Evolutionary conservation across 1,140 invertebrate species (phyloP).

Genomic region (Magallana gigas): DNA sequence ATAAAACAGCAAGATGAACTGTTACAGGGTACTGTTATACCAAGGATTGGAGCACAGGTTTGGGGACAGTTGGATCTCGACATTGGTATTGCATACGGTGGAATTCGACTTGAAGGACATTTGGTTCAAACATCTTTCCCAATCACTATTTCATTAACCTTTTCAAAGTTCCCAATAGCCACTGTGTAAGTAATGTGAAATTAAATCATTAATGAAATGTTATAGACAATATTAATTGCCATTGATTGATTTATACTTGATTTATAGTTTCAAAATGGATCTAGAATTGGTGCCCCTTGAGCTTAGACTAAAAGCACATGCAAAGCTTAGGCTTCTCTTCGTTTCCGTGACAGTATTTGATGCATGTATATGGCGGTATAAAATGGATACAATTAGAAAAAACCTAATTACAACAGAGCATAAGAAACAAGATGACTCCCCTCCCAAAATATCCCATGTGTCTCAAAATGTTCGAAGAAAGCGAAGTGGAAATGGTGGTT

Average conservation of each 20-base stretch:
- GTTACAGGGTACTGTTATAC: slow-evolving; percentile 52
- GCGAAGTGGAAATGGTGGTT: slow-evolving; percentile 46
- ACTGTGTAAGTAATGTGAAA: slow-evolving; percentile 41
- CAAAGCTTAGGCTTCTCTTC: slow-evolving; percentile 52
- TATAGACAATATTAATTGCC: neutral
- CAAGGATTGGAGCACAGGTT: slow-evolving; percentile 49
- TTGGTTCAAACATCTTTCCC: slow-evolving; percentile 56
- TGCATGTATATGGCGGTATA: slow-evolving; percentile 60
- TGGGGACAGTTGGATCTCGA: slow-evolving; percentile 49
- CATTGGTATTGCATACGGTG: slow-evolving; percentile 53
- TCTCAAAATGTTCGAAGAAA: slow-evolving; percentile 42
- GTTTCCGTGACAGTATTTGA: slow-evolving; percentile 53
- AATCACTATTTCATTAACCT: slow-evolving; percentile 49
- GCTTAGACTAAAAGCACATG: slow-evolving; percentile 54
- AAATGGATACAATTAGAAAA: slow-evolving; percentile 34
- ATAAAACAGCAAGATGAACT: neutral
- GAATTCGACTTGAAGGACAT: slow-evolving; percentile 52
- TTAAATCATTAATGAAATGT: neutral
- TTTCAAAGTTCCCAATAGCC: slow-evolving; percentile 54
- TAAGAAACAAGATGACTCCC: slow-evolving; percentile 50
- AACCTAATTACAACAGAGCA: slow-evolving; percentile 54
- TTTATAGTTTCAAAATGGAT: slow-evolving; percentile 52
- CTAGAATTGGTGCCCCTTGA: slow-evolving; percentile 56
- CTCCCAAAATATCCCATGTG: slow-evolving; percentile 51
- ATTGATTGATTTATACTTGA: neutral